phyloP scores from a whole-genome alignment of 2,113 vertebrate species.

The Gallinago jamesoni region DNA sequence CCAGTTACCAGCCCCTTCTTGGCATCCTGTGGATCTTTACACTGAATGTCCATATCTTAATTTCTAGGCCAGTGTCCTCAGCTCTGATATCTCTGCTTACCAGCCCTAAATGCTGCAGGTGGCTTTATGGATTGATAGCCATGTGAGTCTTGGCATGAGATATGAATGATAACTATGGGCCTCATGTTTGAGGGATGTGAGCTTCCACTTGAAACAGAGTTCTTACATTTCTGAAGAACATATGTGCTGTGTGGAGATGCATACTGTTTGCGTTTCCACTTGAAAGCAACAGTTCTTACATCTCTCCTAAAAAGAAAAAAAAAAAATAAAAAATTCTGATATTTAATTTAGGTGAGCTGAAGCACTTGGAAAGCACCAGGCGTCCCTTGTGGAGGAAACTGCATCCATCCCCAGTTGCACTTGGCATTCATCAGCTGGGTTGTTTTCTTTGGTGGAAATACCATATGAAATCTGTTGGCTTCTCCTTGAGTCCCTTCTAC shows the following conservation, averaged over 20 bases:
- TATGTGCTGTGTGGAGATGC: accelerated
- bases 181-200: not conserved
- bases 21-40: not conserved
- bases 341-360: not conserved
- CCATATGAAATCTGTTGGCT: not conserved
- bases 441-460: not conserved
- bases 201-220: not conserved
- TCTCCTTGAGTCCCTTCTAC: not conserved
- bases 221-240: not conserved
- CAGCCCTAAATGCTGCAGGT: not conserved
- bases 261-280: not conserved
- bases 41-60: not conserved
- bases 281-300: not conserved
- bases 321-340: not conserved
- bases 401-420: not conserved
- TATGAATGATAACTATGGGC: not conserved
- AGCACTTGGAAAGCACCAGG: not conserved
- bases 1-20: not conserved
- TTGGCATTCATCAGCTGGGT: not conserved
- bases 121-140: not conserved
- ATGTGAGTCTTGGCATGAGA: not conserved
- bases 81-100: not conserved
- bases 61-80: not conserved
- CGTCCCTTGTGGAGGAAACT: not conserved
- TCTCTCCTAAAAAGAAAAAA: not conserved